Evolutionary conservation across 2,113 vertebrate genomes (phyloP), one percentile per base, ranked within the genome.

Genomic region (Daboia siamensis): DNA sequence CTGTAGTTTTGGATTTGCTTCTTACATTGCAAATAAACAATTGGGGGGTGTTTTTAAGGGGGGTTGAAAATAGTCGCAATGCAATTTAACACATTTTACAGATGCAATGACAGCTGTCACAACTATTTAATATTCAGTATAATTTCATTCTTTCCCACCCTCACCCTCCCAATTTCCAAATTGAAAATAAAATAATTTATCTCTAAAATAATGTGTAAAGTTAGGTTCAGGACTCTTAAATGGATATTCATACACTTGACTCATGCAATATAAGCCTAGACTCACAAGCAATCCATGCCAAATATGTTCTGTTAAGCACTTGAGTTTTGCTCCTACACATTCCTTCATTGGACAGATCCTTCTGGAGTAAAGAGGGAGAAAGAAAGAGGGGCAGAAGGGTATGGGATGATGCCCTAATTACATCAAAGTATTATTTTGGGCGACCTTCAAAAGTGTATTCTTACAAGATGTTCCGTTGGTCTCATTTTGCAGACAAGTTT

Each of bases 1-100:
- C 46, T 15, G 29, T 0, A 15, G 3, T 56, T 0, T 26, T 0
- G 0, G 56, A 74, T 74, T 86, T 17, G 24, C 17, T 29, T 10
- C 1, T 48, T 87, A 0, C 54, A 5, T 11, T 24, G 59, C 52
- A 95, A 92, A 23, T 57, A 61, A 4, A 91, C 5, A 91, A 91
- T 87, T 84, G 74, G 33, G 17, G n/a, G 0, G 88, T 85, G 8
- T 55, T 55, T 54, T 55, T 69, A 69, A 69, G 0, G 9, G 17
- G 11, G 46, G 5, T 0, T 12, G 80, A 46, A 29, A 90, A 86
- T 20, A 1, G 48, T 29, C 56, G n/a, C 39, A 33, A 12, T 46
- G 29, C 0, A 21, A 90, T 91, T 84, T 4, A 5, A 91, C 48
- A 17, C 88, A 4, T 54, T 1, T 61, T 84, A 92, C 39, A 84